These are phyloP conservation scores for Hyperopisus bebe DNA, from an alignment of 2,113 vertebrate species.

Conservation along the genomic window DNA sequence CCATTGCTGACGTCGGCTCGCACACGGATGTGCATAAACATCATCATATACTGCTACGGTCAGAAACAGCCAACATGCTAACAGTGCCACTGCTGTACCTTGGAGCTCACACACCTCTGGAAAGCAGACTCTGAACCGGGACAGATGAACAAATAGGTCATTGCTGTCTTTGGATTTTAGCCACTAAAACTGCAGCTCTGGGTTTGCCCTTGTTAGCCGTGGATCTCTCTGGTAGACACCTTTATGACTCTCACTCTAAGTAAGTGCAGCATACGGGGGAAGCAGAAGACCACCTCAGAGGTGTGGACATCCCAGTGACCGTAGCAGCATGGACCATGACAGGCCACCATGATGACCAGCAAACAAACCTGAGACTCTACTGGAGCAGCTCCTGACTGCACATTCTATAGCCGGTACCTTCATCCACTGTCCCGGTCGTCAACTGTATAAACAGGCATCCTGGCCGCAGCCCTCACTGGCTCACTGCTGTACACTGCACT, in stretches of 20 bases:
- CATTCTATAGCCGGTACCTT: background rate
- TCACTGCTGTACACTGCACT: background rate
- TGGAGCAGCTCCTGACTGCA: background rate
- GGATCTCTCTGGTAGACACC: background rate
- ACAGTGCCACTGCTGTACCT: background rate
- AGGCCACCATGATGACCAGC: background rate
- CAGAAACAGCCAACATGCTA: background rate
- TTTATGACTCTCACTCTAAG: background rate
- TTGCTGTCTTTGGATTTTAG: background rate
- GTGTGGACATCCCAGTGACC: background rate
- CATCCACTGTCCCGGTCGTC: background rate
- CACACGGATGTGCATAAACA: background rate
- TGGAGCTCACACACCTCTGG: background rate
- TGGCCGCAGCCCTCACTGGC: background rate
- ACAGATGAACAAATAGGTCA: background rate
- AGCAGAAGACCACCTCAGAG: background rate
- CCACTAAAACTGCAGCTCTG: background rate
- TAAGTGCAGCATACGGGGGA: background rate
- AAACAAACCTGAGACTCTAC: background rate
- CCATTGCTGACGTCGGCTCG: background rate
- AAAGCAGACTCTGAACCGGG: background rate
- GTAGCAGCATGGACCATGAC: background rate
- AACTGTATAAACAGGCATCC: background rate
- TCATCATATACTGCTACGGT: background rate
- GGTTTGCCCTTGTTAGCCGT: background rate